Evolutionary conservation across 2,113 vertebrate species (phyloP).

Genomic region (Rostratula benghalensis): DNA sequence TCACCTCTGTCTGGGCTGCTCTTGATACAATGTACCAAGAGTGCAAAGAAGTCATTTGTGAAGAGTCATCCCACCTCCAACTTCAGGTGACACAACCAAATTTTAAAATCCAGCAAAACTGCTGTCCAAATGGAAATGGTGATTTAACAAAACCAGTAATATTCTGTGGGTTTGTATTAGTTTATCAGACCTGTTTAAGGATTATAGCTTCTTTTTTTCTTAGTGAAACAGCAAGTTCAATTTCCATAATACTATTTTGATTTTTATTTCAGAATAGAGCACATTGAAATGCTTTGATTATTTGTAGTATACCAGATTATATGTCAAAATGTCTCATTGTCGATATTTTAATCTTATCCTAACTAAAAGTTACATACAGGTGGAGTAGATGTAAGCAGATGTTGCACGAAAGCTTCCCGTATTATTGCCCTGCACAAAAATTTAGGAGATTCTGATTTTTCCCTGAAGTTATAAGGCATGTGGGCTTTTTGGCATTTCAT

Average conservation of each 20-base stretch:
- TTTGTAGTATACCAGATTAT: neutral
- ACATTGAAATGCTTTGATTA: neutral
- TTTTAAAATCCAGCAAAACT: neutral
- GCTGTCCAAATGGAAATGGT: neutral
- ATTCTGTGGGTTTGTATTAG: neutral
- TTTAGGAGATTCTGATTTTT: neutral
- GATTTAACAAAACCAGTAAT: neutral
- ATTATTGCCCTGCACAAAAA: neutral
- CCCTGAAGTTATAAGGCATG: neutral
- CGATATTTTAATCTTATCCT: neutral
- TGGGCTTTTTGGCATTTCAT: neutral
- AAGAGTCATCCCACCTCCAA: neutral
- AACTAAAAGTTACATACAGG: neutral
- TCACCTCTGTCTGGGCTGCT: neutral
- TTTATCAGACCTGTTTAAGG: neutral
- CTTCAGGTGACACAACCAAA: neutral
- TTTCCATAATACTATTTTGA: neutral
- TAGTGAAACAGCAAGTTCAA: neutral
- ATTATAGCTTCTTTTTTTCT: neutral
- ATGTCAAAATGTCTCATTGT: neutral
- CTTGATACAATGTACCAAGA: neutral
- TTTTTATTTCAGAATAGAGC: neutral
- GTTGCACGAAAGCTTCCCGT: neutral
- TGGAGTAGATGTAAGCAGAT: neutral
- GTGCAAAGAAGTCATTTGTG: neutral